A percentile compares a stretch with the other conserved stretches of the same genome.
These are phyloP conservation scores for Lithophane ornitopus DNA, from an alignment of 2,888 invertebrate species.

Conservation along the genomic window DNA sequence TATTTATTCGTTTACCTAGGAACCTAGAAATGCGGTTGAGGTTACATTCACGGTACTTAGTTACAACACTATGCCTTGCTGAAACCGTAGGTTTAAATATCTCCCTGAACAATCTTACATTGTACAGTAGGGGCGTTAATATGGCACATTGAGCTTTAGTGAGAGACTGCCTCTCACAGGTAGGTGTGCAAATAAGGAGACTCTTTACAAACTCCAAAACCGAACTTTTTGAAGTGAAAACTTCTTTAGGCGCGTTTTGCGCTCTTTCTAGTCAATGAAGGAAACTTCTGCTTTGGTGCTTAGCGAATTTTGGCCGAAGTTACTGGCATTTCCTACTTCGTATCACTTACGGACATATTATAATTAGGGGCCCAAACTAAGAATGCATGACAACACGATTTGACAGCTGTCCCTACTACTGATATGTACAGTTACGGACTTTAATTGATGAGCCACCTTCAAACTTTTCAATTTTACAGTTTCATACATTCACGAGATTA, in stretches of 20 bases:
- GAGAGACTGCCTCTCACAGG: neutral
- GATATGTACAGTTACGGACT: too few relatives aligned
- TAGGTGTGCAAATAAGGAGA: neutral
- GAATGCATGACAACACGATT: too few relatives aligned
- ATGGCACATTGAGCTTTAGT: neutral
- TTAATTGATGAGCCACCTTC: too few relatives aligned
- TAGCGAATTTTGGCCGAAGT: too few relatives aligned
- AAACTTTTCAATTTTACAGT: too few relatives aligned
- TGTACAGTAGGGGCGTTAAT: neutral
- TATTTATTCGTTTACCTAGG: constrained; percentile 46
- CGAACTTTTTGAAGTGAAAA: neutral
- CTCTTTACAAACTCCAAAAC: neutral
- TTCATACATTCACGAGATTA: too few relatives aligned
- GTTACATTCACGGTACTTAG: constrained; percentile 30
- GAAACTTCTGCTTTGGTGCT: too few relatives aligned
- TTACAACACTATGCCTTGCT: constrained; percentile 3
- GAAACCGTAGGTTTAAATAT: constrained; percentile 11
- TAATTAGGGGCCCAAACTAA: too few relatives aligned
- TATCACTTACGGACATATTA: too few relatives aligned
- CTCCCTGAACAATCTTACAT: constrained; percentile 1
- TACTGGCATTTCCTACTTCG: too few relatives aligned
- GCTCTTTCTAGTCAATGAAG: neutral
- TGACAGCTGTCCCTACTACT: too few relatives aligned
- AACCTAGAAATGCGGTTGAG: constrained; percentile 44
- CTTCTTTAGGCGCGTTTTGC: neutral